Evolutionary conservation across 2,797 vertebrate species (phyloP), one percentile per base, ranked within the genome.

Genomic region (Muraenolepis orangiensis): DNA sequence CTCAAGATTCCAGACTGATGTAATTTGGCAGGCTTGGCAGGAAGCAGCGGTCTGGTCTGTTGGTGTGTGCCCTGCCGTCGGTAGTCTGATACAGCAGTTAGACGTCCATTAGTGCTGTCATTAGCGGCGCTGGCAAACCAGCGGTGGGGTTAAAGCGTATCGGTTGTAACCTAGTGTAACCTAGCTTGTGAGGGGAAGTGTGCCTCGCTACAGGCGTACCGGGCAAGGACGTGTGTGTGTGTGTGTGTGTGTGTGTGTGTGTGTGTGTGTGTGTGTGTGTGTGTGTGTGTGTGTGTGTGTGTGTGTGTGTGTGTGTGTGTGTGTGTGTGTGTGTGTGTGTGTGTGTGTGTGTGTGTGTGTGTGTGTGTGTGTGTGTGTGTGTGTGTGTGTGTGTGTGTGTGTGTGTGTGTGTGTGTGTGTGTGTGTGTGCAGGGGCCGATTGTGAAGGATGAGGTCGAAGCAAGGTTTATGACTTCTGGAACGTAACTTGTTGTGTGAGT

Each of bases 51-150:
- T 68, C 40, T 64, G 46, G 71, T 83, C 80, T 78, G 70, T 23
- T n/a, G 51, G 78, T 70, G 79, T 79, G 42, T 51, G 75, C 29
- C 31, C 69, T 18, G 75, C 51, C 74, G 28, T 79, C 61, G 72
- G 74, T 74, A 78, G 86, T 74, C 67, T 74, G 76, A 88, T 81
- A 74, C 77, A 2, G 16, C 61, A 66, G 51, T 85, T 83, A 36
- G 82, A 73, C 26, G 32, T 70, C 71, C 80, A 74, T 84, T 81
- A 78, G 84, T 77, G 69, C 68, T 57, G 74, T 85, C 71, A 75
- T 85, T 83, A 83, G 77, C 75, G 75, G 81, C 78, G 72, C 79
- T 2, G 14, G 75, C 70, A 40, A 20, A 18, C 69, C 4, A 4
- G 77, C 70, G 64, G 78, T 79, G 76, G 30, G 32, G 72, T 78